A percentile compares a stretch with the other conserved stretches of the same genome.
Evolutionary conservation across 2,797 vertebrate genomes (phyloP).

Genomic region (Xyrichtys novacula): DNA sequence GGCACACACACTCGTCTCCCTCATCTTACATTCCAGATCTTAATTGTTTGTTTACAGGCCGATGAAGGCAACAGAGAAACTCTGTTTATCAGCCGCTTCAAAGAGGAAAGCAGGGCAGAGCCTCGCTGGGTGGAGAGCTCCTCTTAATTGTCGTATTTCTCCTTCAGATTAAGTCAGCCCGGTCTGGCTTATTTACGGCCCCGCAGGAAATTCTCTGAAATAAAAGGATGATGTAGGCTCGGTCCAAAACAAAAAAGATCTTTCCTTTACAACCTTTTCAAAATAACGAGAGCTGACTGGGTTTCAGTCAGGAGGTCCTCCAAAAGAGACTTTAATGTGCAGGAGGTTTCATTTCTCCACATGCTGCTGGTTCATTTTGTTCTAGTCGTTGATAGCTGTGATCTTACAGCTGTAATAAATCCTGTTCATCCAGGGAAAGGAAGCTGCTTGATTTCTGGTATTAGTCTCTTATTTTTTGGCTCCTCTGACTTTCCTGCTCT

Average conservation of each 20-base stretch:
- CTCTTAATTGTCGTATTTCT: constrained; percentile 58
- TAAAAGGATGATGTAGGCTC: constrained; percentile 2
- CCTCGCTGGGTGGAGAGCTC: constrained; percentile 58
- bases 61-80: constrained; percentile 36
- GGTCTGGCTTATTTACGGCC: constrained; percentile 25
- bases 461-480: too few species aligned
- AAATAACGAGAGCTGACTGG: constrained; percentile 37
- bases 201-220: constrained; percentile 26
- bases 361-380: not conserved
- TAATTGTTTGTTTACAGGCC: constrained; percentile 68
- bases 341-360: not conserved
- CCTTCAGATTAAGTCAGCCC: constrained; percentile 43
- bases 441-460: not conserved
- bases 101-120: constrained; percentile 51
- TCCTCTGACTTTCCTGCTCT: not conserved
- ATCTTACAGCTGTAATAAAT: not conserved
- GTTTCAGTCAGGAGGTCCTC: constrained; percentile 1
- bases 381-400: not conserved
- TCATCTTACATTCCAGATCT: constrained; percentile 58
- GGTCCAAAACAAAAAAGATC: constrained; percentile 6
- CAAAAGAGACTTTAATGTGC: too few species aligned
- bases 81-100: constrained; percentile 56
- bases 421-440: constrained; percentile 7
- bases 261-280: constrained; percentile 13
- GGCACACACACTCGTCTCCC: not conserved